Evolutionary conservation across 2,113 vertebrate genomes (phyloP).

Genomic region (Siphamia tubifer): DNA sequence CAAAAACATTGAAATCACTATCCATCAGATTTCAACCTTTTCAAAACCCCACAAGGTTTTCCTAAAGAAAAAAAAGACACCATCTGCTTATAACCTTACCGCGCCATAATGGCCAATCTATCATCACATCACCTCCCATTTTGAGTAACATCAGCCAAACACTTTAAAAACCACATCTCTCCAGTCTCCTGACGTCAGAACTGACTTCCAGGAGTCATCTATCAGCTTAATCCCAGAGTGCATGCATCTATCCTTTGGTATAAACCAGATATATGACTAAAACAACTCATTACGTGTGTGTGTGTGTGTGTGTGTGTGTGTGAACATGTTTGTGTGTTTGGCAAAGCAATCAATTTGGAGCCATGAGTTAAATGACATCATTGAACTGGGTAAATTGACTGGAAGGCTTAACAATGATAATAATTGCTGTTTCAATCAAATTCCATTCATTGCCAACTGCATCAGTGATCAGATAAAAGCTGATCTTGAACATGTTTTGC

Average conservation of each 20-base stretch:
- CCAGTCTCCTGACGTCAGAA: slow-evolving; percentile 5
- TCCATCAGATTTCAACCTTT: background rate
- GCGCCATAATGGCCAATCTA: slow-evolving; percentile 18
- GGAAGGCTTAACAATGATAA: slow-evolving; percentile 39
- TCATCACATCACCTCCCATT: background rate
- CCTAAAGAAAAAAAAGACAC: background rate
- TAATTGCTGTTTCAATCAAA: slow-evolving; percentile 49
- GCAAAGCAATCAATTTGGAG: slow-evolving; percentile 36
- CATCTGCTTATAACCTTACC: slow-evolving; percentile 4
- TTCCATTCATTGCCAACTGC: slow-evolving; percentile 31
- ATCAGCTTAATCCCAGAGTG: background rate
- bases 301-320: background rate
- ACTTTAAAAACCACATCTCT: background rate
- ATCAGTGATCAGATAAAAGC: slow-evolving; percentile 46
- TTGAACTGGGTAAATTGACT: slow-evolving; percentile 53
- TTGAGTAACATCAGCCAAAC: slow-evolving; percentile 20
- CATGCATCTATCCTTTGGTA: background rate
- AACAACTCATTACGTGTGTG: background rate
- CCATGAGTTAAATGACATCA: slow-evolving; percentile 33
- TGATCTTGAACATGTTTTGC: slow-evolving; percentile 19
- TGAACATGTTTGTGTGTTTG: background rate
- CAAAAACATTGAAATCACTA: background rate
- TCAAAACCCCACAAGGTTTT: background rate
- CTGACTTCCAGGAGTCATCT: slow-evolving; percentile 7
- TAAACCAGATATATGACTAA: background rate